Evolutionary conservation across 2,888 invertebrate species (phyloP).

Genomic region (Zygogramma bicolorata): DNA sequence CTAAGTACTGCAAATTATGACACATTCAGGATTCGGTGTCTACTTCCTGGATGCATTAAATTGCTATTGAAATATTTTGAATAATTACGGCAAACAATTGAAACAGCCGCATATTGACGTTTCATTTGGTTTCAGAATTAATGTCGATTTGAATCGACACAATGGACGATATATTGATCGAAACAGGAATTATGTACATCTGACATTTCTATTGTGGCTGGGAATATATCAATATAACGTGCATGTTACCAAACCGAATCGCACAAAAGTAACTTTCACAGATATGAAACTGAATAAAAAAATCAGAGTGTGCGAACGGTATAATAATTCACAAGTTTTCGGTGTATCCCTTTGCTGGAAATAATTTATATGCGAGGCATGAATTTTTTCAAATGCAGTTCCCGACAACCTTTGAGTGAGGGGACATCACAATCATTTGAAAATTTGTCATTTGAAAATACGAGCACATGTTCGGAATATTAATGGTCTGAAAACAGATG

Average conservation of each 20-base stretch:
- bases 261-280: background rate
- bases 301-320: constrained; percentile 22
- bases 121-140: constrained; percentile 22
- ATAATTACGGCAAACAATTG: constrained; percentile 30
- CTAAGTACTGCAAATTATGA: background rate
- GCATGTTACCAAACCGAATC: background rate
- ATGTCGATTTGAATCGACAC: constrained; percentile 18
- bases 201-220: background rate
- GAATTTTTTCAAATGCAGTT: constrained; percentile 35
- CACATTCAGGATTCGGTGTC: background rate
- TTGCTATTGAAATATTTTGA: constrained; percentile 25
- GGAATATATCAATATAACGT: background rate
- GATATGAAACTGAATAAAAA: constrained; percentile 23
- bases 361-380: constrained; percentile 35
- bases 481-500: constrained; percentile 35
- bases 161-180: constrained; percentile 17
- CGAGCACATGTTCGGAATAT: constrained; percentile 37
- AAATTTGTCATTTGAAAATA: constrained; percentile 40
- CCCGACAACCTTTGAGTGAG: constrained; percentile 38
- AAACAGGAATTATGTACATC: background rate
- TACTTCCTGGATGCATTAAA: background rate
- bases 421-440: constrained; percentile 40
- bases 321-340: constrained; percentile 30
- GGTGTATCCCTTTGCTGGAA: constrained; percentile 27
- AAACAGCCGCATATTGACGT: constrained; percentile 25